Percentiles rank a stretch among this genome's conserved stretches.
Conservation (phyloP, 2,797 vertebrate genomes). For the Molothrus ater region DNA sequence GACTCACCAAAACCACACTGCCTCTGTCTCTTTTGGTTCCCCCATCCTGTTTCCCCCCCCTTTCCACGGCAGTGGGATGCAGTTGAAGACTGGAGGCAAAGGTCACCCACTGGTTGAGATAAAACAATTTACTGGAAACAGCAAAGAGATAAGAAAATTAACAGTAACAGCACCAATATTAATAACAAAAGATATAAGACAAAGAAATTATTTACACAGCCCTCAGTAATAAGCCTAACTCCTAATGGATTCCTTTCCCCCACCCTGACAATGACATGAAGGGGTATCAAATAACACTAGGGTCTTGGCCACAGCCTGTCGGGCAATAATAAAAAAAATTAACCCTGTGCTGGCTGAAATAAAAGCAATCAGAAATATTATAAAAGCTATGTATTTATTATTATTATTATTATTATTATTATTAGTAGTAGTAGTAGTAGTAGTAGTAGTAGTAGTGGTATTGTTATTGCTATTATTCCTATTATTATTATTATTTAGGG, state of each 20-base stretch:
- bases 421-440: not conserved
- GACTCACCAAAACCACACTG: not conserved
- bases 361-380: not conserved
- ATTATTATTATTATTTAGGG: not conserved
- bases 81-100: not conserved
- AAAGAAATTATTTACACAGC: not conserved
- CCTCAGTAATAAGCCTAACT: not conserved
- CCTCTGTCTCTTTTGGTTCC: fast-evolving
- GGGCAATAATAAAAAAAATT: not conserved
- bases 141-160: not conserved
- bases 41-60: fast-evolving
- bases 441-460: too few relatives aligned
- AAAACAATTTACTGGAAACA: not conserved
- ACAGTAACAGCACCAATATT: not conserved
- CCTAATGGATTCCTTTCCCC: not conserved
- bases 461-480: too few relatives aligned
- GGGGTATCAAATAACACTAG: not conserved
- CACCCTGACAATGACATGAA: not conserved
- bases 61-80: not conserved
- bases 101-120: not conserved
- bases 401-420: too few relatives aligned
- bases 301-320: not conserved
- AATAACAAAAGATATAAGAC: not conserved
- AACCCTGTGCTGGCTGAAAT: not conserved
- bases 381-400: not conserved